Conservation (phyloP, 2,888 invertebrate species). For the Lochmaea crataegi region DNA sequence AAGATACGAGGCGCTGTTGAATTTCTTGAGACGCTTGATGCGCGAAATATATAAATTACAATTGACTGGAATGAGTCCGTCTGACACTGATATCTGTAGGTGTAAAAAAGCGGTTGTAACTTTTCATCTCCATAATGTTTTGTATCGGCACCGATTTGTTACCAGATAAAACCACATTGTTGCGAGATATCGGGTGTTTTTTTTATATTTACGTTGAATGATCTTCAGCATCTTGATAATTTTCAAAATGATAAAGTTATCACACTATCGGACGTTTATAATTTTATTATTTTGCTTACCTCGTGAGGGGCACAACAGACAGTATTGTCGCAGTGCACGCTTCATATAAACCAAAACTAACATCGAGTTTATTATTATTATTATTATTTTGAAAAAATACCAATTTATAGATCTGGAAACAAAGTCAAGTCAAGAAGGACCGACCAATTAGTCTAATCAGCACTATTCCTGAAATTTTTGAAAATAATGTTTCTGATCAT, state of each 20-base stretch:
- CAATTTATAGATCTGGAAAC: too few species aligned
- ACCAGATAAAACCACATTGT: background rate
- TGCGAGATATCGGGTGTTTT: background rate
- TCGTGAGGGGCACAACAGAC: too few species aligned
- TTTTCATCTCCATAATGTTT: background rate
- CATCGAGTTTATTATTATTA: too few species aligned
- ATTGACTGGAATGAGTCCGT: background rate
- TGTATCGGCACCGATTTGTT: background rate
- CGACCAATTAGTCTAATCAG: too few species aligned
- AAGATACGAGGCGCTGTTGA: background rate
- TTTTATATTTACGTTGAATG: background rate
- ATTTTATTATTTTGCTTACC: background rate
- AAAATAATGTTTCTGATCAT: too few species aligned
- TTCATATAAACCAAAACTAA: too few species aligned
- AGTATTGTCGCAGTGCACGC: too few species aligned
- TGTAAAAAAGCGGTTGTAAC: background rate
- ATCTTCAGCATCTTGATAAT: background rate
- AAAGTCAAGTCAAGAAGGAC: too few species aligned
- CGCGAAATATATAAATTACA: constrained; percentile 4
- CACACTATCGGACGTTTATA: background rate
- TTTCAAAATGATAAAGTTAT: background rate
- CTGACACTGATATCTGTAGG: constrained; percentile 5
- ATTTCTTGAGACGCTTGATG: constrained; percentile 8
- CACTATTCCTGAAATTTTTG: too few species aligned
- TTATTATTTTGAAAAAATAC: too few species aligned